These are phyloP conservation scores for Pseudococcus longispinus DNA, from an alignment of 2,888 invertebrate genomes.

Conservation along the genomic window DNA sequence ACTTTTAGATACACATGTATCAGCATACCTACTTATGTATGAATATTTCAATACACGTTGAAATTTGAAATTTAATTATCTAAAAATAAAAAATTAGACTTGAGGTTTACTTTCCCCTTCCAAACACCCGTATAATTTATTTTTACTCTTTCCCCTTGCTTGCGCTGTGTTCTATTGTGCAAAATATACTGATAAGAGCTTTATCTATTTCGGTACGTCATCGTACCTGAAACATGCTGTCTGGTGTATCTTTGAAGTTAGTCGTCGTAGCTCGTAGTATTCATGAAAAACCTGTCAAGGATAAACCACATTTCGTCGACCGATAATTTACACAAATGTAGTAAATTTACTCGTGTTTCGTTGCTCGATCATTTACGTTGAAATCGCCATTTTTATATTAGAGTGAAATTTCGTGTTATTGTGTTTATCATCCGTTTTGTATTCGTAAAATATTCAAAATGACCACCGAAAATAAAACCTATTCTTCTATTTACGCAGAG, in stretches of 20 bases:
- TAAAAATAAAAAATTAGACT: too few relatives aligned
- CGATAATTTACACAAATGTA: constrained; percentile 19
- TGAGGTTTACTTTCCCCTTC: too few relatives aligned
- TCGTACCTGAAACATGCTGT: not conserved
- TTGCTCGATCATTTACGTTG: not conserved
- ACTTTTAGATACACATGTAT: too few relatives aligned
- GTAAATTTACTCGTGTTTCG: not conserved
- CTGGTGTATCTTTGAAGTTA: not conserved
- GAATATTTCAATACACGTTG: too few relatives aligned
- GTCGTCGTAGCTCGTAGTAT: constrained; percentile 1
- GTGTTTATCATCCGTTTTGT: not conserved
- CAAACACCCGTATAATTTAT: too few relatives aligned
- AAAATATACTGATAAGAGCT: not conserved
- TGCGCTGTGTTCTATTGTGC: not conserved
- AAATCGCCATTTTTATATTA: not conserved
- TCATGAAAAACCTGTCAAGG: constrained; percentile 40
- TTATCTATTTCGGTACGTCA: constrained; percentile 14
- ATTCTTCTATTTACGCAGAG: constrained; percentile 24
- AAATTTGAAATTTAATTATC: too few relatives aligned
- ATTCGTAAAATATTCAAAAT: not conserved
- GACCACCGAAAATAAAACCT: not conserved
- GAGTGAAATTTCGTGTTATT: not conserved
- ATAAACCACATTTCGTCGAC: constrained; percentile 31
- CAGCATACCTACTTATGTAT: too few relatives aligned
- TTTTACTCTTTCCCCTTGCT: not conserved